These are phyloP conservation scores for Pycnomerus fuliginosus DNA, from an alignment of 2,888 invertebrate species.

Conservation along the genomic window DNA sequence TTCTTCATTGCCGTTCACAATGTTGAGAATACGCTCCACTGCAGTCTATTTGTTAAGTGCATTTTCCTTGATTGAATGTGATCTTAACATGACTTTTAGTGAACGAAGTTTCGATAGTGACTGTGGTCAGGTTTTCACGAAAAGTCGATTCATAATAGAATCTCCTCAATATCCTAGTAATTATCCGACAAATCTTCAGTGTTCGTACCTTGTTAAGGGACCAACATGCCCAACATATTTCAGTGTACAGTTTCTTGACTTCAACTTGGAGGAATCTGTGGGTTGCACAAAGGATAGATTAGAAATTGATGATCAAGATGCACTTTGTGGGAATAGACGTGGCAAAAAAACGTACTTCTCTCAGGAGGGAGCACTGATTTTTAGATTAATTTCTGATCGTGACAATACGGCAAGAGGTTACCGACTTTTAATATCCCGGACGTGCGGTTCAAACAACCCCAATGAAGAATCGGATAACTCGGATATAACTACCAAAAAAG, in stretches of 20 bases:
- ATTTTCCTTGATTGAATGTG: not conserved
- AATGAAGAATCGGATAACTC: not conserved
- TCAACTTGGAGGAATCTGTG: conserved; percentile 53
- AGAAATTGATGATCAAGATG: conserved; percentile 53
- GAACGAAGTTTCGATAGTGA: conserved; percentile 21
- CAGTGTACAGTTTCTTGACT: conserved; percentile 59
- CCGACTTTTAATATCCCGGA: conserved; percentile 56
- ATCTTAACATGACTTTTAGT: too few relatives aligned
- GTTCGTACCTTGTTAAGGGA: conserved; percentile 56
- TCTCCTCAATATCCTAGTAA: conserved; percentile 58
- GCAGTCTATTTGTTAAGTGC: not conserved
- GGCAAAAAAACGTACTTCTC: conserved; percentile 55
- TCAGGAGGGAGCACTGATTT: conserved; percentile 52
- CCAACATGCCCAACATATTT: conserved; percentile 55
- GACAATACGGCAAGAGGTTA: conserved; percentile 51
- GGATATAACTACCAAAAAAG: not conserved
- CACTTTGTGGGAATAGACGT: conserved; percentile 55
- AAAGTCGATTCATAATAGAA: conserved; percentile 53
- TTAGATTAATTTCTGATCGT: conserved; percentile 54
- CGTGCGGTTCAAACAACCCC: conserved; percentile 30
- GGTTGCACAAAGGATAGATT: conserved; percentile 57
- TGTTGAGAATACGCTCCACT: too few relatives aligned
- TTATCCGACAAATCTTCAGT: conserved; percentile 52
- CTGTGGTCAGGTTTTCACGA: conserved; percentile 52
- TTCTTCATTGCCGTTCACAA: conserved; percentile 1